Evolutionary conservation across 2,113 vertebrate species (phyloP).

Genomic region (Phaethon lepturus): DNA sequence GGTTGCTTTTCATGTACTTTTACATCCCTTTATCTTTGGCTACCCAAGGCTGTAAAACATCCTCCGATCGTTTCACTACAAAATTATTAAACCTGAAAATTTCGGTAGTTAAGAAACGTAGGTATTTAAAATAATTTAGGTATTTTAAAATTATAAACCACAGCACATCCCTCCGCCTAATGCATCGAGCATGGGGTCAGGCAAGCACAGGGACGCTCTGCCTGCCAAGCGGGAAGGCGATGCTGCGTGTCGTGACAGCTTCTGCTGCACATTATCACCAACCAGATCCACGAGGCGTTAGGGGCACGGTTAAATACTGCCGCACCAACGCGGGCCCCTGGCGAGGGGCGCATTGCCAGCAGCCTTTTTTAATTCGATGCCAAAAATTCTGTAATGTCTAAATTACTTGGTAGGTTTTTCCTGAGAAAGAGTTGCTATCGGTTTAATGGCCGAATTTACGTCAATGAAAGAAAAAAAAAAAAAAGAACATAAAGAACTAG

Average conservation of each 20-base stretch:
- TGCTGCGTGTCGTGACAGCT: background rate
- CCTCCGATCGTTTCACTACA: background rate
- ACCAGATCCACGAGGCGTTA: background rate
- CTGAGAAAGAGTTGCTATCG: background rate
- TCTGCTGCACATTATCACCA: background rate
- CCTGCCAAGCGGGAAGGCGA: background rate
- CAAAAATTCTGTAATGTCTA: background rate
- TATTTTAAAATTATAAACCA: background rate
- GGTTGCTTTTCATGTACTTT: background rate
- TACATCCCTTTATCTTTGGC: background rate
- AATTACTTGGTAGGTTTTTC: background rate
- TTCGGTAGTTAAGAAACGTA: background rate
- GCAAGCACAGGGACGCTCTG: background rate
- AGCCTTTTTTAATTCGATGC: background rate
- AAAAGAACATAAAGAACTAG: background rate
- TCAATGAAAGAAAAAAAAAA: background rate
- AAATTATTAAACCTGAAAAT: background rate
- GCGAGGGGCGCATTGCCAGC: background rate
- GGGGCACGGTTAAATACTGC: background rate
- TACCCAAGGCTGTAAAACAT: background rate
- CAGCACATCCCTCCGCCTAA: background rate
- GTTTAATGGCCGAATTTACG: background rate
- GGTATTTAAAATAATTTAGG: background rate
- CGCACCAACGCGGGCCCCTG: background rate
- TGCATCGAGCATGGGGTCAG: accelerated